These are phyloP conservation scores for Amblyornis subalaris DNA, from an alignment of 2,113 vertebrate species.

Conservation along the genomic window DNA sequence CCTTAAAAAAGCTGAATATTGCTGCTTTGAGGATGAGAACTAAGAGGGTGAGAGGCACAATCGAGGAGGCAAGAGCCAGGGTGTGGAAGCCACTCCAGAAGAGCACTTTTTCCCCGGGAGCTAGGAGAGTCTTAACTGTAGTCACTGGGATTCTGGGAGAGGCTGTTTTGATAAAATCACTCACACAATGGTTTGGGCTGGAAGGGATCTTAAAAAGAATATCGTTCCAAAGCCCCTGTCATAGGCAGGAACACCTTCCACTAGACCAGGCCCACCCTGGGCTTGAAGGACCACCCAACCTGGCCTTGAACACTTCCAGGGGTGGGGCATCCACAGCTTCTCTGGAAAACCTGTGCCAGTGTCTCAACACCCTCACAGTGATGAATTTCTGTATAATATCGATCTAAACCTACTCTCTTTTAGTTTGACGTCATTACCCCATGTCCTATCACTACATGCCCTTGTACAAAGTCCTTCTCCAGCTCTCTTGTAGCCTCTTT, in stretches of 20 bases:
- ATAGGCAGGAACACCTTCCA: background rate
- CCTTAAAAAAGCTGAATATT: background rate
- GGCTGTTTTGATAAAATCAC: background rate
- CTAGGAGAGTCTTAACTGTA: background rate
- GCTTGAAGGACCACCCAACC: background rate
- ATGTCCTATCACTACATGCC: too few relatives aligned
- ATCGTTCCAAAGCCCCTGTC: rapidly evolving
- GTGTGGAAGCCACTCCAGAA: background rate
- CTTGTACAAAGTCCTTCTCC: background rate
- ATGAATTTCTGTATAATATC: background rate
- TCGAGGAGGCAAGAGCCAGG: background rate
- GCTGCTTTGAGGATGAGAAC: background rate
- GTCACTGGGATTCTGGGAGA: background rate
- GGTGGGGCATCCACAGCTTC: background rate
- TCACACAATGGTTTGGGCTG: background rate
- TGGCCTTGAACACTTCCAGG: background rate
- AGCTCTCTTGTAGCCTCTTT: background rate
- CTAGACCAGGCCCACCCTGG: background rate
- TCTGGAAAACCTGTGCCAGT: background rate
- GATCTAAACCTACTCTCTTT: background rate
- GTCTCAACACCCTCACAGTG: background rate
- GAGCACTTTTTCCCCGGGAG: background rate
- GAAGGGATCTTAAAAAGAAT: background rate
- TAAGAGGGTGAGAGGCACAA: background rate
- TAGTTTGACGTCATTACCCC: background rate